Percentiles rank a stretch among this genome's conserved stretches.
Evolutionary conservation across 2,888 invertebrate genomes (phyloP).

Genomic region (Cancer borealis): DNA sequence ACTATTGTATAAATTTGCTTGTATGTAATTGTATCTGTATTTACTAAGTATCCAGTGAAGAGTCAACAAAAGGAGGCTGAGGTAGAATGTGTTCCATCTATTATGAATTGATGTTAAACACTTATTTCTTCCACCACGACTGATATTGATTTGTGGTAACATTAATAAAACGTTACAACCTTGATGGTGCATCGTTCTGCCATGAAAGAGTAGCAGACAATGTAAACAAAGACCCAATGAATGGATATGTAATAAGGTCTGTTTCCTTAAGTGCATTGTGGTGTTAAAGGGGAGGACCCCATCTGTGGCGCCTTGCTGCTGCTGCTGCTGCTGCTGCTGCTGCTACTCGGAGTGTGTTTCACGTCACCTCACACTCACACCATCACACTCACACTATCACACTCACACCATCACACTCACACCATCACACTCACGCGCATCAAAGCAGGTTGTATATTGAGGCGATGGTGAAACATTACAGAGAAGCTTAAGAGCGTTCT

Average conservation of each 20-base stretch:
- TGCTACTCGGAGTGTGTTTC: neutral
- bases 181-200: neutral
- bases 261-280: neutral
- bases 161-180: neutral
- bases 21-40: neutral
- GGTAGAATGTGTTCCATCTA: neutral
- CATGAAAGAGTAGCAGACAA: neutral
- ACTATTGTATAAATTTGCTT: too few species aligned
- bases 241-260: neutral
- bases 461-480: too few species aligned
- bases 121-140: neutral
- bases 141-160: neutral
- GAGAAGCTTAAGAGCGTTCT: too few species aligned
- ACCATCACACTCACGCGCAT: neutral
- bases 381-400: neutral
- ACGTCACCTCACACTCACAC: neutral
- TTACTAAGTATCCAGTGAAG: neutral
- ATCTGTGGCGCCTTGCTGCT: neutral
- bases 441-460: neutral
- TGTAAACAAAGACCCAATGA: neutral
- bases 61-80: neutral
- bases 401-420: too few species aligned
- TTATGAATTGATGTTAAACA: neutral
- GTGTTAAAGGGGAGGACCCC: slow-evolving; percentile 4
- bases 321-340: slow-evolving; percentile 36